Evolutionary conservation across 2,797 vertebrate species (phyloP).

Genomic region (Arctocebus calabarensis): DNA sequence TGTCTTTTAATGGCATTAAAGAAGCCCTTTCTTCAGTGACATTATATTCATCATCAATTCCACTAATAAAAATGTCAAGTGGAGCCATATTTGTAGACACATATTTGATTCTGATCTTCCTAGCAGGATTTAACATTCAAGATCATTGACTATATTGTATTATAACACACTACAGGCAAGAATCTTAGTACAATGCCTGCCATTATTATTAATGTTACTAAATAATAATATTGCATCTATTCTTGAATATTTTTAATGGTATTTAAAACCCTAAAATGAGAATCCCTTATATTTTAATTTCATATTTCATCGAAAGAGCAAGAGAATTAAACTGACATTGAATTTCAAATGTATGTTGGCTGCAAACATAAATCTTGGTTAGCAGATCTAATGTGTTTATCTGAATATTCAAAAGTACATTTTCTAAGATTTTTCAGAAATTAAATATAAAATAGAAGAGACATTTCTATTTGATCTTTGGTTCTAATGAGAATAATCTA

Average conservation of each 20-base stretch:
- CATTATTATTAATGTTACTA: neutral
- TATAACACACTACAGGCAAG: neutral
- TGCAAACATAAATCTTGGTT: neutral
- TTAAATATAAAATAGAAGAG: slow-evolving; percentile 18
- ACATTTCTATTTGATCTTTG: neutral
- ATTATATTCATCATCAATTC: too few relatives aligned
- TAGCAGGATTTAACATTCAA: neutral
- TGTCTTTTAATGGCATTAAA: too few relatives aligned
- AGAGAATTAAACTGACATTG: neutral
- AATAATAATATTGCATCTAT: neutral
- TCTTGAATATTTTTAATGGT: neutral
- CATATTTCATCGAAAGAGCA: neutral
- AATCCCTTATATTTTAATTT: slow-evolving; percentile 6
- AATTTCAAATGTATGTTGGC: slow-evolving; percentile 40
- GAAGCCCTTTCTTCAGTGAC: too few relatives aligned
- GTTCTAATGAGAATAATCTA: slow-evolving; percentile 12
- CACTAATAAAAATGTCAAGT: too few relatives aligned
- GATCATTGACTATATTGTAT: neutral
- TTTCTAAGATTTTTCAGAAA: slow-evolving; percentile 22
- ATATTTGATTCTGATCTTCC: neutral
- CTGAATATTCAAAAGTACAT: slow-evolving; percentile 55
- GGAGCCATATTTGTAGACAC: neutral
- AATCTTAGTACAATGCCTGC: neutral
- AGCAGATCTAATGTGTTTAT: neutral
- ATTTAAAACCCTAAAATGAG: neutral